phyloP scores from a whole-genome alignment of 2,888 invertebrate species.

The Habroteleia sp. region DNA sequence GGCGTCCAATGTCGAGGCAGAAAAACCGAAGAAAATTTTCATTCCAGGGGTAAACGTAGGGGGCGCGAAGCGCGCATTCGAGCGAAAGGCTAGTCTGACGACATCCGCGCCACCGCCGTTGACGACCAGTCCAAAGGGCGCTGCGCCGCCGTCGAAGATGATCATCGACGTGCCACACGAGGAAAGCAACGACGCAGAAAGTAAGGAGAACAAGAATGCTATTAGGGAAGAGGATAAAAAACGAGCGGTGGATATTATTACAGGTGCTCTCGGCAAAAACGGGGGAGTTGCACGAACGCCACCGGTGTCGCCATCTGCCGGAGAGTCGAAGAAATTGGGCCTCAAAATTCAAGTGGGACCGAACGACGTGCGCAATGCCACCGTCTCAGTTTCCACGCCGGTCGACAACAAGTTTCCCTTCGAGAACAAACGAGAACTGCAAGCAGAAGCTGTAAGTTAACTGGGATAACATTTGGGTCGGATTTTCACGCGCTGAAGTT shows the following conservation, averaged over 20 bases:
- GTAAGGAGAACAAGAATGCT: constrained; percentile 66
- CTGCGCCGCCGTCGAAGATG: constrained; percentile 73
- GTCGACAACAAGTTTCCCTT: constrained; percentile 75
- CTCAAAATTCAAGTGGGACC: constrained; percentile 77
- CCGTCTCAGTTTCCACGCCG: constrained; percentile 79
- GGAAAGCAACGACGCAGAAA: constrained; percentile 37
- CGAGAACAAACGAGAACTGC: constrained; percentile 69
- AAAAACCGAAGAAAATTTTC: constrained; percentile 90
- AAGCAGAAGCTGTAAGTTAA: constrained; percentile 69
- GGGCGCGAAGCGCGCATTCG: constrained; percentile 93
- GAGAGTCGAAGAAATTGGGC: constrained; percentile 75
- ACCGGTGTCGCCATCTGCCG: constrained; percentile 74
- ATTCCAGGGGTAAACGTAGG: constrained; percentile 92
- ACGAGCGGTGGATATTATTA: constrained; percentile 76
- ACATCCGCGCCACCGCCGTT: constrained; percentile 71
- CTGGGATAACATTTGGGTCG: background rate
- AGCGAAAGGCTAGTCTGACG: constrained; percentile 87
- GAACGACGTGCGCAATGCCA: constrained; percentile 78
- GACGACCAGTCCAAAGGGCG: constrained; percentile 75
- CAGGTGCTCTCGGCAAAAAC: constrained; percentile 75
- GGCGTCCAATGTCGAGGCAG: constrained; percentile 73
- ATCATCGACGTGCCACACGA: constrained; percentile 76
- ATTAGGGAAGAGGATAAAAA: constrained; percentile 76
- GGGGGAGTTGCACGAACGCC: constrained; percentile 75
- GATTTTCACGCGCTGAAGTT: too few relatives aligned